These are phyloP conservation scores for Sciurus niger DNA, from an alignment of 2,113 vertebrate species.

Conservation along the genomic window DNA sequence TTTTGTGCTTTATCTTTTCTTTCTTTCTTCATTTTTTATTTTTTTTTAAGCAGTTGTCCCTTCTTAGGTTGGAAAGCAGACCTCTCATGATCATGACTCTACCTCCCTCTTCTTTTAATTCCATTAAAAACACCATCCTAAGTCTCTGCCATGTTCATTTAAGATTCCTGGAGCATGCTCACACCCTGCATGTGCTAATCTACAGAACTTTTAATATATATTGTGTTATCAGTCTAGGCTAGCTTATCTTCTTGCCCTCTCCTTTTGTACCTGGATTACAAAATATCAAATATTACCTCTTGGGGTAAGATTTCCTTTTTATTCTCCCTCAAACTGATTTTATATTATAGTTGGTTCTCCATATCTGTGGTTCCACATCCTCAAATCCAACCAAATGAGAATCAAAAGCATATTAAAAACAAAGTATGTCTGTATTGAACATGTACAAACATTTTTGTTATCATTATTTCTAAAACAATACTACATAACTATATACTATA, in stretches of 20 bases:
- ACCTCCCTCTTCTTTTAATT: neutral
- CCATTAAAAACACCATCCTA: fast-evolving
- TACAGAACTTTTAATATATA: too few relatives aligned
- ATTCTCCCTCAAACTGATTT: neutral
- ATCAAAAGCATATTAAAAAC: neutral
- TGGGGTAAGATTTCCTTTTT: neutral
- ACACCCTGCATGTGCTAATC: neutral
- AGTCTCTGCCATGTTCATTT: neutral
- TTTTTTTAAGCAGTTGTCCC: too few relatives aligned
- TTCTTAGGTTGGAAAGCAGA: neutral
- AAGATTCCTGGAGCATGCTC: neutral
- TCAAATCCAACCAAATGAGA: neutral
- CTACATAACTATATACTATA: neutral
- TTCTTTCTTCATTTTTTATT: too few relatives aligned
- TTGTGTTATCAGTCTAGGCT: neutral
- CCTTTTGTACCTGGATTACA: neutral
- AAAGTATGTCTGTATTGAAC: neutral
- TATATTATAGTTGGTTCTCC: too few relatives aligned
- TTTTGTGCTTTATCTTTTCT: neutral
- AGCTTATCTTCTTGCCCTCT: neutral
- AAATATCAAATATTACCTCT: neutral
- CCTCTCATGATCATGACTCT: fast-evolving
- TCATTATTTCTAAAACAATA: neutral
- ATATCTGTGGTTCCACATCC: neutral
- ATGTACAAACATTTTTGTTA: neutral